These are phyloP conservation scores for Ethmia dodecea DNA, from an alignment of 2,888 invertebrate species.

Conservation along the genomic window DNA sequence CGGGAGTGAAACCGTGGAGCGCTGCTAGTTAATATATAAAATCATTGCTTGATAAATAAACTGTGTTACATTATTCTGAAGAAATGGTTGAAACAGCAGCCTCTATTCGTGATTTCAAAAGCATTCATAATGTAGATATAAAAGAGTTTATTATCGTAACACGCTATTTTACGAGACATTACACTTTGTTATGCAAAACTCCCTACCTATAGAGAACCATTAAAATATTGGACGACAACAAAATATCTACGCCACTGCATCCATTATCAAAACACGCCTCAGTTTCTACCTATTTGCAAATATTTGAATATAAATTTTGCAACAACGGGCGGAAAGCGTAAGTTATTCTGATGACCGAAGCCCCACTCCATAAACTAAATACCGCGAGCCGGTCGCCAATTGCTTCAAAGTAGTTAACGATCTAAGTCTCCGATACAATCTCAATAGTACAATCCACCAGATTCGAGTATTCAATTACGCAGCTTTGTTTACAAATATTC, in stretches of 20 bases:
- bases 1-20: too few species aligned
- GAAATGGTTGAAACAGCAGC: too few species aligned
- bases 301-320: conserved; percentile 51
- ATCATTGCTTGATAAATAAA: too few species aligned
- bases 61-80: too few species aligned
- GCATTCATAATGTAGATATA: too few species aligned
- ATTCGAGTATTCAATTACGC: conserved; percentile 47
- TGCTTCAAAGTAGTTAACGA: conserved; percentile 50
- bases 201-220: background rate
- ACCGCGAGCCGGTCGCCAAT: conserved; percentile 46
- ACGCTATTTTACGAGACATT: too few species aligned
- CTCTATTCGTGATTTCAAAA: too few species aligned
- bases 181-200: background rate
- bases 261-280: conserved; percentile 39
- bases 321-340: conserved; percentile 34
- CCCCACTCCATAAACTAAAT: conserved; percentile 40
- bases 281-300: conserved; percentile 45
- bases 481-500: conserved; percentile 44
- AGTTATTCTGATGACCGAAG: conserved; percentile 23
- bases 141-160: too few species aligned
- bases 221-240: conserved; percentile 20
- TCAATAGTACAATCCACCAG: conserved; percentile 37
- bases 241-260: conserved; percentile 33
- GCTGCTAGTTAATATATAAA: too few species aligned
- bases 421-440: conserved; percentile 45